phyloP scores from a whole-genome alignment of 1,140 invertebrate genomes.

The Drosophila suzukii region DNA sequence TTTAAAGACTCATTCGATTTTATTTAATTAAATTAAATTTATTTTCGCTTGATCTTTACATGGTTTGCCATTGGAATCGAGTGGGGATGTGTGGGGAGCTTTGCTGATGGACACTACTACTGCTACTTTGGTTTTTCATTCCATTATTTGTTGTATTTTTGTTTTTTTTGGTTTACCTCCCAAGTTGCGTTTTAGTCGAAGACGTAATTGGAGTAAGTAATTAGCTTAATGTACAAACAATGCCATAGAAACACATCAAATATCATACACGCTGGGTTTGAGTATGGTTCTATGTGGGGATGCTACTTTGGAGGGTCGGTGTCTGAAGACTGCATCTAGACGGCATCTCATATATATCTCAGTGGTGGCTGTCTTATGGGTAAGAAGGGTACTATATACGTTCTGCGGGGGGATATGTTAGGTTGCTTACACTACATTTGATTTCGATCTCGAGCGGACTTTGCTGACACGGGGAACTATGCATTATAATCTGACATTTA shows the following conservation, averaged over 20 bases:
- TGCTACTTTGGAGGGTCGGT: conserved; percentile 16
- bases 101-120: conserved; percentile 68
- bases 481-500: conserved; percentile 49
- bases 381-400: conserved; percentile 21
- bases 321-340: conserved; percentile 29
- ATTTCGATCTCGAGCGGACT: conserved; percentile 25
- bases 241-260: conserved; percentile 54
- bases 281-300: conserved; percentile 22
- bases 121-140: conserved; percentile 50
- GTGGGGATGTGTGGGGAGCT: conserved; percentile 48
- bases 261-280: conserved; percentile 43
- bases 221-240: conserved; percentile 62
- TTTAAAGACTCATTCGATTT: neutral
- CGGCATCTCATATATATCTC: conserved; percentile 44
- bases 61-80: conserved; percentile 57
- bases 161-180: neutral
- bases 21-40: conserved; percentile 71
- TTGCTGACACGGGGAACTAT: conserved; percentile 33
- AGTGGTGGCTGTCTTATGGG: conserved; percentile 46
- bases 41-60: conserved; percentile 71
- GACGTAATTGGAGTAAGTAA: conserved; percentile 69
- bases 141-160: conserved; percentile 9
- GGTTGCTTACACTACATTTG: conserved; percentile 73
- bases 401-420: conserved; percentile 72
- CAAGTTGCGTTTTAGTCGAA: conserved; percentile 36